Evolutionary conservation across 2,113 vertebrate species (phyloP).

Genomic region (Aldabrachelys gigantea): DNA sequence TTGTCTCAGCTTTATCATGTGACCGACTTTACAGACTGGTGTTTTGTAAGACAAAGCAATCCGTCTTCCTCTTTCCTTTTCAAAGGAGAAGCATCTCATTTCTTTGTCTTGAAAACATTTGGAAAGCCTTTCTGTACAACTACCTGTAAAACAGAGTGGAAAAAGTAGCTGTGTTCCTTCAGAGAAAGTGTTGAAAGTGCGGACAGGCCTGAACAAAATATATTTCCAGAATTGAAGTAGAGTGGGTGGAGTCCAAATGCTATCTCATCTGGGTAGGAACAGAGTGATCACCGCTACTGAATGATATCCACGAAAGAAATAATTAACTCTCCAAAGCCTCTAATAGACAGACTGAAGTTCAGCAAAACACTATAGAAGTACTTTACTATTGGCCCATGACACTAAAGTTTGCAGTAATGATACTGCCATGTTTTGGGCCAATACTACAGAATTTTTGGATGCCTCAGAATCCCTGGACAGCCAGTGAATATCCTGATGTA

Average conservation of each 20-base stretch:
- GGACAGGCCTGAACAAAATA: fast-evolving
- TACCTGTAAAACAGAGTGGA: not conserved
- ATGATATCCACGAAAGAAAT: not conserved
- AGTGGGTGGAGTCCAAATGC: not conserved
- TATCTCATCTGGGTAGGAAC: fast-evolving
- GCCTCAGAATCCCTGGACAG: not conserved
- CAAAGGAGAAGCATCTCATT: not conserved
- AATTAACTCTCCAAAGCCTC: not conserved
- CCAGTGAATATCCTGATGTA: not conserved
- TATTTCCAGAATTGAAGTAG: not conserved
- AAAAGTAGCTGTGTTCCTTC: not conserved
- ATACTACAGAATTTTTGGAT: not conserved
- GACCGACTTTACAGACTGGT: not conserved
- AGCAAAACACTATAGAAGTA: not conserved
- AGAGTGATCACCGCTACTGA: fast-evolving
- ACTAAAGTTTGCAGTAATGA: not conserved
- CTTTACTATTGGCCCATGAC: not conserved
- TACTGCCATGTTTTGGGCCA: fast-evolving
- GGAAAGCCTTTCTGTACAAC: not conserved
- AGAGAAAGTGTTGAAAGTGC: not conserved
- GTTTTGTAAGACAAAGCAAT: constrained; percentile 4
- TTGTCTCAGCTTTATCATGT: not conserved
- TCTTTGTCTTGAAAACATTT: not conserved
- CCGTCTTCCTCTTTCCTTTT: not conserved
- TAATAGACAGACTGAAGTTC: not conserved